Evolutionary conservation across 2,888 invertebrate species (phyloP), one percentile per base, ranked within the genome.

Genomic region (Endotricha flammealis): DNA sequence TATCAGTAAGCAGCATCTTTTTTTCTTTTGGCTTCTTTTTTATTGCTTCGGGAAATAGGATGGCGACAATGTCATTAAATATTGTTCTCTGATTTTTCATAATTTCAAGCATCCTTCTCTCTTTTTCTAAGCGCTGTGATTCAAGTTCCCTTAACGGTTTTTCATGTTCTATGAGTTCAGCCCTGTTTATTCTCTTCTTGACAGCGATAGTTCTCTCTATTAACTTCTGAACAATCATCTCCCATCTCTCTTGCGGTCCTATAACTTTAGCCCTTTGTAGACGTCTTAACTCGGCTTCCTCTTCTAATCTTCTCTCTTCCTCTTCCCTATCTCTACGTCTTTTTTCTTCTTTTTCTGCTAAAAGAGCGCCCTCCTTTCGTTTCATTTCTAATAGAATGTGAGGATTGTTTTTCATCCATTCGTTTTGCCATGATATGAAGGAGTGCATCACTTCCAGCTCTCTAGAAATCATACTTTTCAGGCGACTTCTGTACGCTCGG

Each of bases 1-100:
- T 64, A 7, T 83, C 80, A 1, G 82, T 58, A 0, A 89, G 66
- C 8, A 87, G 64, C 36, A 87, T 79, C 14, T 78, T 78, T 30
- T 81, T 76, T 2, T 69, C 58, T 45, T 74, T 71, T 10, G 73
- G 73, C 46, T 77, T 71, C 45, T 85, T 85, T 47, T 86, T 85
- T 20, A 89, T 76, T 16, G 88, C 88, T 56, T 91, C 90, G 0
- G 91, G 91, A 50, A 91, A 91, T 8, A 90, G 63, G 41, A 87
- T 87, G 5, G 88, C 88, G 0, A 92, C 88, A 0, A 90, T 90
- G 23, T 92, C 90, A 46, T 90, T 89, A 51, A 93, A 93, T 46
- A 93, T 89, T 3, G 76, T 78, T 43, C 89, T 88, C 41, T 90
- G 88, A 44, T 88, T 83, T 54, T 86, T 87, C 71, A 91, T 78